These are phyloP conservation scores for Oophaga sylvatica DNA, from an alignment of 2,797 vertebrate genomes.

Conservation along the genomic window DNA sequence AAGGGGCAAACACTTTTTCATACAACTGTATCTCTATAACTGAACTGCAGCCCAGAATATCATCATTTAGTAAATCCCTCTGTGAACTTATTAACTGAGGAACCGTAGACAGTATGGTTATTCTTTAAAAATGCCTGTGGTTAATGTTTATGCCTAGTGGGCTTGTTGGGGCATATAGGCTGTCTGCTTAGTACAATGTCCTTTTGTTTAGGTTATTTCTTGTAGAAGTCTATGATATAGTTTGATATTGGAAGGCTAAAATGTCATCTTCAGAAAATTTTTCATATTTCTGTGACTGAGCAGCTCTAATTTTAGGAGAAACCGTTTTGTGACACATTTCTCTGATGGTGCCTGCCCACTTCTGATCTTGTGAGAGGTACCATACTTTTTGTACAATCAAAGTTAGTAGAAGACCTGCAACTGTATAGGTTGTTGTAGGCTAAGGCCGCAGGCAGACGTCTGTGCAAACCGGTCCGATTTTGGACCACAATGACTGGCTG, in stretches of 20 bases:
- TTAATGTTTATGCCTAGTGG: background rate
- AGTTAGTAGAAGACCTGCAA: too few species aligned
- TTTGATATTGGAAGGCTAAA: background rate
- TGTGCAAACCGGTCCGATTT: too few species aligned
- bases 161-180: background rate
- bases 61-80: background rate
- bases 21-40: background rate
- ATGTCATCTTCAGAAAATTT: background rate
- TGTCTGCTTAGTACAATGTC: constrained; percentile 2
- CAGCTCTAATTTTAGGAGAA: too few species aligned
- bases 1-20: too few species aligned
- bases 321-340: too few species aligned
- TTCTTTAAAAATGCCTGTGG: background rate
- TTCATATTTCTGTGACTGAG: background rate
- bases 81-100: constrained; percentile 3
- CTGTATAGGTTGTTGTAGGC: too few species aligned
- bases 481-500: too few species aligned
- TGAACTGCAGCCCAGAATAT: background rate
- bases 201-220: background rate
- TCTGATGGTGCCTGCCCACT: too few species aligned
- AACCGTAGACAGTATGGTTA: background rate
- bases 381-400: too few species aligned
- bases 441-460: too few species aligned
- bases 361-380: too few species aligned
- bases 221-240: background rate